Evolutionary conservation across 2,888 invertebrate species (phyloP).

Genomic region (Tetranychus piercei): DNA sequence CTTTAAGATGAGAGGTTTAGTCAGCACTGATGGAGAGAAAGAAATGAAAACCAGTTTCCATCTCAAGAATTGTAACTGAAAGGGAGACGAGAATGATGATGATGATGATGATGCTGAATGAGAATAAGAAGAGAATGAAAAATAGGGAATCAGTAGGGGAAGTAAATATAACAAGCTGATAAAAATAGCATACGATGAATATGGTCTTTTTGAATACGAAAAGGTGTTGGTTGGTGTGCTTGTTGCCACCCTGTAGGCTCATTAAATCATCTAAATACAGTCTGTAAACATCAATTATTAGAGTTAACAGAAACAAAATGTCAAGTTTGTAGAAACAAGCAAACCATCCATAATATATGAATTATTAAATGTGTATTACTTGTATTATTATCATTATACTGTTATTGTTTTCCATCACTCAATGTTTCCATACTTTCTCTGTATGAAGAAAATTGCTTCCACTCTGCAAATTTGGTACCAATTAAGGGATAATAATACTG

Average conservation of each 20-base stretch:
- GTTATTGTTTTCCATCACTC: too few relatives aligned
- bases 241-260: not conserved
- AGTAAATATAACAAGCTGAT: not conserved
- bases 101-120: not conserved
- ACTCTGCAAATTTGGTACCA: not conserved
- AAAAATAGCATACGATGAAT: not conserved
- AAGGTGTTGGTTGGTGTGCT: not conserved
- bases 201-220: not conserved
- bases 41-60: not conserved
- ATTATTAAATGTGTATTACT: not conserved
- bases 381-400: too few relatives aligned
- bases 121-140: not conserved
- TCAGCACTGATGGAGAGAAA: not conserved
- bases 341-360: not conserved
- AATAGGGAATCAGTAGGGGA: not conserved
- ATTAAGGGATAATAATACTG: not conserved
- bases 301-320: not conserved
- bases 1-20: not conserved
- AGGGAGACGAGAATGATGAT: not conserved
- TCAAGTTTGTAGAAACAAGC: not conserved
- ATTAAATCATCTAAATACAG: slow-evolving; percentile 1
- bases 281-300: not conserved
- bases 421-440: not conserved
- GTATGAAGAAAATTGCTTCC: not conserved
- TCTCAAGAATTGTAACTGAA: not conserved